Evolutionary conservation across 2,797 vertebrate species (phyloP), one percentile per base, ranked within the genome.

Genomic region (Tadarida brasiliensis): DNA sequence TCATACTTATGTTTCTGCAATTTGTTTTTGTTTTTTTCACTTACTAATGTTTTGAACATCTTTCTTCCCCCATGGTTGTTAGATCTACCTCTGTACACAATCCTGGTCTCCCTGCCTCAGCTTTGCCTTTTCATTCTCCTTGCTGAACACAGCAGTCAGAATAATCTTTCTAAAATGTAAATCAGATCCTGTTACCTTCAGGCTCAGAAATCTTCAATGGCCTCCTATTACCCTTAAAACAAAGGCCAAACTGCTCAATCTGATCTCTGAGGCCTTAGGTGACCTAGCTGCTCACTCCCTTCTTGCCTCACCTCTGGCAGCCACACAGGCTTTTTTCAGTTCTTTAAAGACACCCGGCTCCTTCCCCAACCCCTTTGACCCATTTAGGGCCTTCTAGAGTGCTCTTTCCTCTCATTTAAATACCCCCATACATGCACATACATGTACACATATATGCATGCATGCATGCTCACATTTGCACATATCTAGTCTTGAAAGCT

Each of bases 131-230:
- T 49, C 3, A 26, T 26, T 26, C 28, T 35, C 88, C 47, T 22
- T 56, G 82, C 82, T 65, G 57, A 67, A 19, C 49, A 63, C 11
- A 12, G 15, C 33, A 91, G 74, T 74, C 39, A 26, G 30, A 82
- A 78, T 19, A 33, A 80, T 78, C 78, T 74, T 70, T 94, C 61
- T 17, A 59, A 82, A 82, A 49, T 83, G 73, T 44, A 85, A 93
- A 73, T 88, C 59, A 85, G 74, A 33, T 78, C 51, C 11, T 87
- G 57, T 85, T 49, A 67, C 73, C 57, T 92, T 59, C 30, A 11
- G 22, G 51, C 67, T 93, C 76, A 28, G 81, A 96, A 90, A 14
- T 51, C 54, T 83, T 61, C 54, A 0, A 1, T 71, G 73, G 57
- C 17, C 70, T 88, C 68, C 49, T 22, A 17, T 87, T 39, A 56